Conservation (phyloP, 2,888 invertebrate genomes). For the Drosophila sordidapex region DNA sequence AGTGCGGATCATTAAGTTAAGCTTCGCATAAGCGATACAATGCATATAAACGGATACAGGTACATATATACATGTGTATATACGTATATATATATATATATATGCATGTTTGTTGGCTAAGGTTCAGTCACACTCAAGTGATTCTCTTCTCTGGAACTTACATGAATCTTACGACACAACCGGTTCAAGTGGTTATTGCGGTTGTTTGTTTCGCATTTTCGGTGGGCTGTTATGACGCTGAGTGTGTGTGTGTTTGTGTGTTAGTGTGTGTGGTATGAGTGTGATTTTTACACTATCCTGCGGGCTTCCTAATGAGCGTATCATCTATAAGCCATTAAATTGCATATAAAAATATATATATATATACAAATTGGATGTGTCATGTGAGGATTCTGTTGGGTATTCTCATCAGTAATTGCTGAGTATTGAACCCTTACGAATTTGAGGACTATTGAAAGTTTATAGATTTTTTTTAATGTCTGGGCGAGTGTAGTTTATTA, state of each 20-base stretch:
- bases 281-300: constrained; percentile 63
- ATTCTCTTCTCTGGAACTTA: constrained; percentile 69
- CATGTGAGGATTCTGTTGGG: not conserved
- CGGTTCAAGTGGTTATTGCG: constrained; percentile 66
- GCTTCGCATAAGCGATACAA: constrained; percentile 24
- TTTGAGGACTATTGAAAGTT: not conserved
- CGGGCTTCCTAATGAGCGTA: constrained; percentile 56
- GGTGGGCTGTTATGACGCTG: constrained; percentile 56
- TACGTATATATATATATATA: not conserved
- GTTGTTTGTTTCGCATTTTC: constrained; percentile 66
- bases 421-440: not conserved
- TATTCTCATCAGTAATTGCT: not conserved
- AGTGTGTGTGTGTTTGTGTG: constrained; percentile 1
- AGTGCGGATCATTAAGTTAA: constrained; percentile 51
- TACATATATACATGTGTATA: constrained; percentile 10
- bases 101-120: constrained; percentile 34
- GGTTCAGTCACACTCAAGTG: constrained; percentile 76
- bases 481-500: not conserved
- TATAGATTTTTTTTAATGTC: not conserved
- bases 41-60: constrained; percentile 7
- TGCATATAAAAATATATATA: constrained; percentile 9
- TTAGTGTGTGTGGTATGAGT: constrained; percentile 26
- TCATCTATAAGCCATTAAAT: constrained; percentile 28
- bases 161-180: constrained; percentile 74
- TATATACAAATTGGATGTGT: constrained; percentile 12